phyloP scores from a whole-genome alignment of 2,888 invertebrate species.

The Sipha maydis region DNA sequence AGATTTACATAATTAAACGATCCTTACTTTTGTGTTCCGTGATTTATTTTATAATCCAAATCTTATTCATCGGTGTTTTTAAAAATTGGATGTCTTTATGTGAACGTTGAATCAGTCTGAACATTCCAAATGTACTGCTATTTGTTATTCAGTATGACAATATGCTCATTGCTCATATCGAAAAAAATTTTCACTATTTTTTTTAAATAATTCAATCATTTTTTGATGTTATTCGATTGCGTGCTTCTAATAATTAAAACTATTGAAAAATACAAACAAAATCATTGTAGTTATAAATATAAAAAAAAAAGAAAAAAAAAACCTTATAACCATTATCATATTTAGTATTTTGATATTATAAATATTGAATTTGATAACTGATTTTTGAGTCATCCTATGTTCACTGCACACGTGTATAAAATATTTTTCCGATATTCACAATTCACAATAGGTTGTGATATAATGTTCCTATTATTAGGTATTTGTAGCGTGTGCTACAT shows the following conservation, averaged over 20 bases:
- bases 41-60: neutral
- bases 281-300: too few relatives aligned
- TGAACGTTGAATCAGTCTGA: neutral
- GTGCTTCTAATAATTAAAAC: neutral
- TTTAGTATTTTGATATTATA: neutral
- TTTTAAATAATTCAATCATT: neutral
- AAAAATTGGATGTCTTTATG: neutral
- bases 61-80: neutral
- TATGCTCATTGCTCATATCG: too few relatives aligned
- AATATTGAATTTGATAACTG: neutral
- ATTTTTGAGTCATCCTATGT: neutral
- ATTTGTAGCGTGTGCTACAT: too few relatives aligned
- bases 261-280: neutral
- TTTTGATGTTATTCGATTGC: neutral
- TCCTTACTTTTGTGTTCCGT: neutral
- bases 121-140: too few relatives aligned
- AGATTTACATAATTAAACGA: slow-evolving; percentile 10
- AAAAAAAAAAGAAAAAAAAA: too few relatives aligned
- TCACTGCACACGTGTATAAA: neutral
- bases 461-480: too few relatives aligned
- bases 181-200: neutral
- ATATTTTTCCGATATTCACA: neutral
- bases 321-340: too few relatives aligned
- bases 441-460: neutral
- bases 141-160: too few relatives aligned